These are phyloP conservation scores for Furcula furcula DNA, from an alignment of 2,888 invertebrate species.

Conservation along the genomic window DNA sequence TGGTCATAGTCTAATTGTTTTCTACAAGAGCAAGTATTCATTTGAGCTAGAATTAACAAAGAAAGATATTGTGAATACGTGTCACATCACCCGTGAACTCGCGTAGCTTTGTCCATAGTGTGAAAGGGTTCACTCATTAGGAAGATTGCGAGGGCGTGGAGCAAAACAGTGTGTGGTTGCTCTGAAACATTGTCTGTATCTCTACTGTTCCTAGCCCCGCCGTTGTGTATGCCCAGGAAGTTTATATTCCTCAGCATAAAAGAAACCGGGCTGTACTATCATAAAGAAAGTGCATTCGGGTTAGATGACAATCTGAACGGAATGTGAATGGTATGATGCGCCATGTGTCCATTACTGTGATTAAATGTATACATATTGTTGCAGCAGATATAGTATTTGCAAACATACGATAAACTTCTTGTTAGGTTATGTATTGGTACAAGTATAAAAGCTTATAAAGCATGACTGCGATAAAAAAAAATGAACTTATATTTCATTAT, in stretches of 20 bases:
- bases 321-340: constrained; percentile 45
- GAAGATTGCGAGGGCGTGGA: constrained; percentile 78
- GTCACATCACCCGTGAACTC: constrained; percentile 76
- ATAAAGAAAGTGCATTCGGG: constrained; percentile 68
- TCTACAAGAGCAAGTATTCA: constrained; percentile 39
- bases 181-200: constrained; percentile 13
- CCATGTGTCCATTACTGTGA: constrained; percentile 56
- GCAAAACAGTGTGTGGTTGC: constrained; percentile 47
- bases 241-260: constrained; percentile 57
- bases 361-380: constrained; percentile 29
- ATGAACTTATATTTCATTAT: too few species aligned
- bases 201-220: constrained; percentile 53
- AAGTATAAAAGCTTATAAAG: too few species aligned
- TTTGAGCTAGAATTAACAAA: constrained; percentile 60
- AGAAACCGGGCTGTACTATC: constrained; percentile 50
- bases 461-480: too few species aligned
- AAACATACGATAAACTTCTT: constrained; percentile 5
- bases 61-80: constrained; percentile 63
- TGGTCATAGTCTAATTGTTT: constrained; percentile 4
- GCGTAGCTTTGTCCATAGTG: constrained; percentile 74
- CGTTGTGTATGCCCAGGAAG: constrained; percentile 59
- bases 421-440: too few species aligned
- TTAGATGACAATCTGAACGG: constrained; percentile 49
- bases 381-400: neutral
- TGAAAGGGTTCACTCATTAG: constrained; percentile 81